Conservation (phyloP, 2,888 invertebrate genomes). For the Lysandra bellargus region DNA sequence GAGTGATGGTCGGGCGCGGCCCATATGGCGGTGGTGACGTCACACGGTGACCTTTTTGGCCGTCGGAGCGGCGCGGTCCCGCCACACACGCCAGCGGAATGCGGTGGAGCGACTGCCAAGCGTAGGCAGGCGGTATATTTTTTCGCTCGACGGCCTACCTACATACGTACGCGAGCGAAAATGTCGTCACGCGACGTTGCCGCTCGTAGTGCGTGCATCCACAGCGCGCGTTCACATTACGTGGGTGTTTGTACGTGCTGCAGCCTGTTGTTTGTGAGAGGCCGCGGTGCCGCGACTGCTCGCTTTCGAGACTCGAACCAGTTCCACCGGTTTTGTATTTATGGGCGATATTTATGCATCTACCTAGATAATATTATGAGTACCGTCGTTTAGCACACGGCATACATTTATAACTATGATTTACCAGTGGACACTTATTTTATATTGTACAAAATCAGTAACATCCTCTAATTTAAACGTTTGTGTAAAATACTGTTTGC, state of each 20-base stretch:
- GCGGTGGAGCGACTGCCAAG: slow-evolving; percentile 77
- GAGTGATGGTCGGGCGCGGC: slow-evolving; percentile 56
- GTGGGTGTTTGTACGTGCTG: slow-evolving; percentile 67
- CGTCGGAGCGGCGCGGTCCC: slow-evolving; percentile 61
- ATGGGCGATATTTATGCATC: slow-evolving; percentile 77
- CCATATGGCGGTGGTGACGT: slow-evolving; percentile 74
- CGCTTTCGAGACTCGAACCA: slow-evolving; percentile 79
- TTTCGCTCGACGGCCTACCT: slow-evolving; percentile 74
- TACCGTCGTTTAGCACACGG: slow-evolving; percentile 73
- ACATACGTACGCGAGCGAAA: slow-evolving; percentile 79
- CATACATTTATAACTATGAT: not conserved
- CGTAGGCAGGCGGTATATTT: slow-evolving; percentile 77
- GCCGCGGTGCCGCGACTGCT: slow-evolving; percentile 71
- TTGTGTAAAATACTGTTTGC: not conserved
- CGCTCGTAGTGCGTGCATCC: slow-evolving; percentile 73
- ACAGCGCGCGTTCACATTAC: slow-evolving; percentile 68
- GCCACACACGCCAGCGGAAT: slow-evolving; percentile 74
- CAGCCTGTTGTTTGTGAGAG: slow-evolving; percentile 65
- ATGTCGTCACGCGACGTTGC: slow-evolving; percentile 82
- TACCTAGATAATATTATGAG: slow-evolving; percentile 67
- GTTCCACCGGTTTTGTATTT: slow-evolving; percentile 78
- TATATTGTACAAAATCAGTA: not conserved
- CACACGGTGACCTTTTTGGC: slow-evolving; percentile 78
- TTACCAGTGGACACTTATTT: not conserved
- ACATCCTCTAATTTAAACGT: not conserved